These are phyloP conservation scores for Resseliella maxima DNA, from an alignment of 2,888 invertebrate species.

Conservation along the genomic window DNA sequence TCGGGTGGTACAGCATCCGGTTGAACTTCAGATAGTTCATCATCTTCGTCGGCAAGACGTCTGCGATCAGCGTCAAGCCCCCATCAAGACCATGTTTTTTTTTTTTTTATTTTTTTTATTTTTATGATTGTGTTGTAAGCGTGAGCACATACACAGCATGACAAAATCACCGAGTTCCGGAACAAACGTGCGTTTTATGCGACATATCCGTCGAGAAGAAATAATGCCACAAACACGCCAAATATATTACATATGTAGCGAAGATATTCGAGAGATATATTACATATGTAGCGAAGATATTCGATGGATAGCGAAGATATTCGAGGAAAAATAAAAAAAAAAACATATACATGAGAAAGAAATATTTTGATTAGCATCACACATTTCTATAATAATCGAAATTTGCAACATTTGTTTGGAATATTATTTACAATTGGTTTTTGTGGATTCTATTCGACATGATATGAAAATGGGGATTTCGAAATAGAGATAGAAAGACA, in stretches of 20 bases:
- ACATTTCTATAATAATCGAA: not conserved
- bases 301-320: too few species aligned
- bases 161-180: not conserved
- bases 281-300: not conserved
- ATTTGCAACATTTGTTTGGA: constrained; percentile 2
- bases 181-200: constrained; percentile 21
- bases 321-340: too few species aligned
- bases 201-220: too few species aligned
- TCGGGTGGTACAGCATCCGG: constrained; percentile 90
- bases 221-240: not conserved
- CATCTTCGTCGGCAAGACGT: constrained; percentile 89
- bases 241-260: not conserved
- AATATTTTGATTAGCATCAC: not conserved
- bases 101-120: too few species aligned
- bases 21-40: constrained; percentile 94
- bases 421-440: constrained; percentile 40
- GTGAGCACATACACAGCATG: not conserved
- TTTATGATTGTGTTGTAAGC: too few species aligned
- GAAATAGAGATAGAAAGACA: not conserved
- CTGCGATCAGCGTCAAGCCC: constrained; percentile 70
- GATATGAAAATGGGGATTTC: not conserved
- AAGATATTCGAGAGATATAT: not conserved
- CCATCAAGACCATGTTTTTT: too few species aligned
- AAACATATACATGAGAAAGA: not conserved
- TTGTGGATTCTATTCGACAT: not conserved